A percentile compares a stretch with the other conserved stretches of the same genome.
These are phyloP conservation scores for Monopis laevigella DNA, from an alignment of 2,888 invertebrate genomes.

Conservation along the genomic window DNA sequence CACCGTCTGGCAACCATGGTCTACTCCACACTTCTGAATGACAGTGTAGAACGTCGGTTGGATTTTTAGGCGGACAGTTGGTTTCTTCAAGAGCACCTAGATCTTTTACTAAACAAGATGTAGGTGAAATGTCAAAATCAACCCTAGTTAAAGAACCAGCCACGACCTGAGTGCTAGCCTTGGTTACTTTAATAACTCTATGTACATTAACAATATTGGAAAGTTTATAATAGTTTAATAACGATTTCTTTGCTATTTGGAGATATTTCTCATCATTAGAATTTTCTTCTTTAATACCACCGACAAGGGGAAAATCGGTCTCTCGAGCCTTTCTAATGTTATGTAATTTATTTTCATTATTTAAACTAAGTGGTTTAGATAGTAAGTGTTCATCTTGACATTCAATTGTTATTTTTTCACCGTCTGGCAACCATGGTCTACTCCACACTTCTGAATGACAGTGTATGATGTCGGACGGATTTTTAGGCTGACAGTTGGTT, in stretches of 20 bases:
- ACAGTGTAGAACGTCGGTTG: background rate
- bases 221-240: conserved; percentile 22
- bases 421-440: conserved; percentile 9
- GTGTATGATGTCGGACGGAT: background rate
- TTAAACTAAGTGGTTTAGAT: too few relatives aligned
- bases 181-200: conserved; percentile 29
- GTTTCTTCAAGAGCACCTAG: background rate
- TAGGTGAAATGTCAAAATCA: conserved; percentile 26
- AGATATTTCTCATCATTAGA: conserved; percentile 15
- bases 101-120: background rate
- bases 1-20: conserved; percentile 4
- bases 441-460: conserved; percentile 8
- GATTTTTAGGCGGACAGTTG: background rate
- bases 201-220: conserved; percentile 22
- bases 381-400: background rate
- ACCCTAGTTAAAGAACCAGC: conserved; percentile 39
- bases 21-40: conserved; percentile 8
- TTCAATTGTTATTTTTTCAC: conserved; percentile 1
- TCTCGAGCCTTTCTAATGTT: background rate
- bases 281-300: conserved; percentile 10
- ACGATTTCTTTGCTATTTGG: conserved; percentile 18
- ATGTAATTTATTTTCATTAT: too few relatives aligned
- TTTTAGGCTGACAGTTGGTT: background rate
- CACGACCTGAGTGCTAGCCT: conserved; percentile 46
- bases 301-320: background rate